A percentile compares a stretch with the other conserved stretches of the same genome.
These are phyloP conservation scores for Parascotia fuliginaria DNA, from an alignment of 2,888 invertebrate species.

Conservation along the genomic window DNA sequence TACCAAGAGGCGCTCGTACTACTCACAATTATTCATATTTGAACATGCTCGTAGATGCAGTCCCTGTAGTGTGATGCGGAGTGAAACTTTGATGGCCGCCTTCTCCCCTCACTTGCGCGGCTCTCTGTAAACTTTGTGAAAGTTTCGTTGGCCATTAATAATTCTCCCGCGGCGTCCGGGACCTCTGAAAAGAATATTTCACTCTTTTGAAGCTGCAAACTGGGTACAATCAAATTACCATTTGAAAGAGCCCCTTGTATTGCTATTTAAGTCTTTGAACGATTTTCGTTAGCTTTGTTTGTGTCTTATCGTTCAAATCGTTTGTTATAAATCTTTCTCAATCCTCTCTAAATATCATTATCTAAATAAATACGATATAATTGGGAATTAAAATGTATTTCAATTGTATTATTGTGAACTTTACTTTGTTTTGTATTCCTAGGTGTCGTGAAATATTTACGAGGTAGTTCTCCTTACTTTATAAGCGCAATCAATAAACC, in stretches of 20 bases:
- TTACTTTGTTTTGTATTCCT: too few relatives aligned
- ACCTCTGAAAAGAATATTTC: slow-evolving; percentile 79
- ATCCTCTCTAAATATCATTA: slow-evolving; percentile 19
- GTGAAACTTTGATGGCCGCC: slow-evolving; percentile 30
- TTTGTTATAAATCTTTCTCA: slow-evolving; percentile 39
- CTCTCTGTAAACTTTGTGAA: slow-evolving; percentile 58
- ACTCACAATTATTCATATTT: slow-evolving; percentile 6
- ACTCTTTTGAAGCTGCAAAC: slow-evolving; percentile 77
- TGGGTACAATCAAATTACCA: slow-evolving; percentile 82
- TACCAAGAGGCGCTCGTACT: not conserved
- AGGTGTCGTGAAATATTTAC: too few relatives aligned
- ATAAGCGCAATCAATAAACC: too few relatives aligned
- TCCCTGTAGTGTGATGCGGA: slow-evolving; percentile 25
- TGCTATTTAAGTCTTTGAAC: slow-evolving; percentile 69
- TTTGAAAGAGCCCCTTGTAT: slow-evolving; percentile 72
- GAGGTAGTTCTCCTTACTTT: too few relatives aligned
- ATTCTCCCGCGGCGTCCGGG: slow-evolving; percentile 69
- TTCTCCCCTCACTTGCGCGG: slow-evolving; percentile 44
- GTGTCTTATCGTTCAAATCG: slow-evolving; percentile 41
- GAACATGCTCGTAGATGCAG: slow-evolving; percentile 14
- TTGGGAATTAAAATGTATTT: too few relatives aligned
- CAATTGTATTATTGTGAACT: too few relatives aligned
- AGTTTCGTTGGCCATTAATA: slow-evolving; percentile 75
- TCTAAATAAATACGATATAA: not conserved
- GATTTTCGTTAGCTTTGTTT: slow-evolving; percentile 66